A percentile compares a stretch with the other conserved stretches of the same genome.
Evolutionary conservation across 1,140 invertebrate species (phyloP).

Genomic region (Heliconius melpomene): DNA sequence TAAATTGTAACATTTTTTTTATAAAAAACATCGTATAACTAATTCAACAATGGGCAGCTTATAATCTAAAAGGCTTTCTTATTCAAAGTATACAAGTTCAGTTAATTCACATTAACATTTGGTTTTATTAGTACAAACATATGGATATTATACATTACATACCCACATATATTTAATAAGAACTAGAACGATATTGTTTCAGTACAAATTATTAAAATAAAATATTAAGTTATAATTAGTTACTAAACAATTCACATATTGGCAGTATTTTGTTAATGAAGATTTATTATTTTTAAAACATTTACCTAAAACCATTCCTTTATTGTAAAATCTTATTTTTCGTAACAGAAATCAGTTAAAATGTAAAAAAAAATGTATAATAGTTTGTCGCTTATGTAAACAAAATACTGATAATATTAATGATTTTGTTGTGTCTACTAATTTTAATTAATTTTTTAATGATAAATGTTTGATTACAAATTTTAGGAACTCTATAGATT

Average conservation of each 20-base stretch:
- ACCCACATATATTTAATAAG: neutral
- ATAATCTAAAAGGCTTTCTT: conserved; percentile 13
- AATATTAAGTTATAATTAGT: neutral
- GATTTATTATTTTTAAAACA: neutral
- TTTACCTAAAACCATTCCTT: too few species aligned
- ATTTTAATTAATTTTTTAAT: neutral
- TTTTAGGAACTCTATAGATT: conserved; percentile 25
- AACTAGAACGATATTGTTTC: neutral
- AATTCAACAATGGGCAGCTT: conserved; percentile 20
- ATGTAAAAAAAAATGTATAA: neutral
- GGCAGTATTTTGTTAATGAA: neutral
- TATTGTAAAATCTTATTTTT: neutral
- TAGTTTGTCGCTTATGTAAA: neutral
- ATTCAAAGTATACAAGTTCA: neutral
- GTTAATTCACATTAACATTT: neutral
- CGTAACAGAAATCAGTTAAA: neutral
- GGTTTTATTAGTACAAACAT: neutral
- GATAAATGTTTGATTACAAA: conserved; percentile 14
- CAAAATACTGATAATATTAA: conserved; percentile 7
- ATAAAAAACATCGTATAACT: conserved; percentile 16
- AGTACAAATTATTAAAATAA: neutral
- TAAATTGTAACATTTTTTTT: conserved; percentile 28
- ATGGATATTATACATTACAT: neutral
- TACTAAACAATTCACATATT: neutral
- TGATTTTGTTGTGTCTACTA: neutral